A percentile compares a stretch with the other conserved stretches of the same genome.
phyloP scores from a whole-genome alignment of 2,113 vertebrate genomes.

The Eolophus roseicapilla region DNA sequence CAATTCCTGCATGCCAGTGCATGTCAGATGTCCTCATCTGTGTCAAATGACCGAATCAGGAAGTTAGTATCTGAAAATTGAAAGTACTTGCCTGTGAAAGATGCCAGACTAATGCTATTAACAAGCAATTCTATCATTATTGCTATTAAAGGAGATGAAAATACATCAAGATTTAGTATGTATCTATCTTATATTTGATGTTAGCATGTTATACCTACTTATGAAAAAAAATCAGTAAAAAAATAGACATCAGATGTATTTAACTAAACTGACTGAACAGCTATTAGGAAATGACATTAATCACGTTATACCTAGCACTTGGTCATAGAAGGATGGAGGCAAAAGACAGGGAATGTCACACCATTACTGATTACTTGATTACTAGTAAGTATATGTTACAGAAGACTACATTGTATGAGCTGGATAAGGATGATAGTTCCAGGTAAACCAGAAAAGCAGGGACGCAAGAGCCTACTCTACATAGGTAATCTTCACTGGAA shows the following conservation, averaged over 20 bases:
- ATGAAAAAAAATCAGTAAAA: neutral
- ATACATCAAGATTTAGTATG: neutral
- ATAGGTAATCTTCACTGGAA: neutral
- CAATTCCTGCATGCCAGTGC: neutral
- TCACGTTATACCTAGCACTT: neutral
- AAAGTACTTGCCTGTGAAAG: neutral
- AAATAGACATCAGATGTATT: neutral
- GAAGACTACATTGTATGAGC: neutral
- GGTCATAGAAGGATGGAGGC: neutral
- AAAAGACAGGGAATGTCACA: neutral
- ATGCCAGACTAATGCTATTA: neutral
- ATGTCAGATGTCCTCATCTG: neutral
- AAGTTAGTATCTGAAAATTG: neutral
- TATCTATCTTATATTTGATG: neutral
- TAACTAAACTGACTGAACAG: neutral
- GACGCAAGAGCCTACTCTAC: neutral
- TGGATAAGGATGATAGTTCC: neutral
- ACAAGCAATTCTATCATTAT: neutral
- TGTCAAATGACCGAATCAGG: neutral
- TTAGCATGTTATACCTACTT: neutral
- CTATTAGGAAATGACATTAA: neutral
- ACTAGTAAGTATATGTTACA: neutral
- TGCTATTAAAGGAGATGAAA: neutral
- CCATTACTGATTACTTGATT: neutral
- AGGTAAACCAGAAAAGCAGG: neutral